Evolutionary conservation across 2,888 invertebrate species (phyloP), one percentile per base, ranked within the genome.

Genomic region (Metacarcinus magister): DNA sequence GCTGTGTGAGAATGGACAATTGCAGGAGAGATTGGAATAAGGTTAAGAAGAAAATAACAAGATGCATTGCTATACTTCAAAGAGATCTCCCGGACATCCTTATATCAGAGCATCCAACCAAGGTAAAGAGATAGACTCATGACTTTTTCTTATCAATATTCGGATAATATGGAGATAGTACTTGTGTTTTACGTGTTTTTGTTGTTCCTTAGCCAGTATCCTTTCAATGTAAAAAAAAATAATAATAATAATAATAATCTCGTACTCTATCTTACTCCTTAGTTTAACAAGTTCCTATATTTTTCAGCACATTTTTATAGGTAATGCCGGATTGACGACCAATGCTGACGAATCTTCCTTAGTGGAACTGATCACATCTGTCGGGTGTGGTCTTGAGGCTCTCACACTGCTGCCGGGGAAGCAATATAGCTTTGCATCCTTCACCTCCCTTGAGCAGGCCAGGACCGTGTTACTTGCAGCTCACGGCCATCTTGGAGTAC

Each of bases 221-320:
- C n/a, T n/a, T n/a, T n/a, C n/a, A n/a, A n/a, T n/a, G n/a, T n/a
- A 39, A 39, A 39, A 39, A 39, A 39, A 0, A 39, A 39, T 39
- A 39, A 39, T 39, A 39, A 39, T 39, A 39, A 39, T 39, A 39
- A 39, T 39, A 39, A 39, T 39, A 39, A 39, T 60, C 23, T 23
- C 5, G 19, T 60, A 23, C 23, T 23, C 23, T 60, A 0, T 19
- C 23, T 60, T 23, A 19, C 10, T 60, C 10, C 3, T 60, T 60
- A 23, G 23, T 28, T 75, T 28, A 75, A 75, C 2, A 5, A n/a
- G 28, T 0, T 8, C 10, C 89, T 94, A 19, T 46, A 23, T 82
- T 67, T 82, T 75, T 43, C 97, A 97, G 97, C 92, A 95, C 82
- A 54, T 97, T n/a, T 95, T 96, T 23, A 95, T 97, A 92, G 97